Evolutionary conservation across 2,113 vertebrate genomes (phyloP), one percentile per base, ranked within the genome.

Genomic region (Morone chrysops): DNA sequence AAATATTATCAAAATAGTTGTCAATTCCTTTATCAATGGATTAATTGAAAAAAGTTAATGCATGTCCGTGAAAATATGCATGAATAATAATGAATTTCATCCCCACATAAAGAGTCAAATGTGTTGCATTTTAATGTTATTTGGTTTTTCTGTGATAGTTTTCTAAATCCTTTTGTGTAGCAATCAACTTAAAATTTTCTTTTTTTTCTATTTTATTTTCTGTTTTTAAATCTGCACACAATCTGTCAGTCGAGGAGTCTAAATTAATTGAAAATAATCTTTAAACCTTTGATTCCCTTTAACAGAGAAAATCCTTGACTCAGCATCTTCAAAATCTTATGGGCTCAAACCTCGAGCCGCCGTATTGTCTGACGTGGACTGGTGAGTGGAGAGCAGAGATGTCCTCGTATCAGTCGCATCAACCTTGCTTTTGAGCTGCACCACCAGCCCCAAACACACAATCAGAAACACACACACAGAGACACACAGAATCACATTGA

Each of bases 351-450:
- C 22, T 71, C 7, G 9, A 60, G 48, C 20, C 4, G 13, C 57
- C 56, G 66, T 38, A 63, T 71, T 48, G 71, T 70, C 75, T 66
- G 47, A 20, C 11, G 25, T n/a, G 7, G 59, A 53, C 12, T 43
- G 11, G 31, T 8, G 57, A 70, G 45, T 48, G 53, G 66, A 60
- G 45, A 31, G 40, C 38, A 22, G 43, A 80, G 6, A 73, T 16
- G 61, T 36, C 48, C 54, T 78, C 14, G 5, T 81, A 83, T 88
- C 80, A 79, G 4, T 75, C 22, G 57, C 54, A 36, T 72, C 78
- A 45, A 25, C 50, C 76, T 80, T 31, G 43, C 50, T 38, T 73
- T 50, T 13, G 95, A 96, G 95, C 94, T 94, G 71, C 92, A 92
- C 25, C 76, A 67, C 43, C 48, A 78, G 91, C 93, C 40, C 90